These are phyloP conservation scores for Gallinago nigripennis DNA, from an alignment of 2,797 vertebrate genomes.

Conservation along the genomic window DNA sequence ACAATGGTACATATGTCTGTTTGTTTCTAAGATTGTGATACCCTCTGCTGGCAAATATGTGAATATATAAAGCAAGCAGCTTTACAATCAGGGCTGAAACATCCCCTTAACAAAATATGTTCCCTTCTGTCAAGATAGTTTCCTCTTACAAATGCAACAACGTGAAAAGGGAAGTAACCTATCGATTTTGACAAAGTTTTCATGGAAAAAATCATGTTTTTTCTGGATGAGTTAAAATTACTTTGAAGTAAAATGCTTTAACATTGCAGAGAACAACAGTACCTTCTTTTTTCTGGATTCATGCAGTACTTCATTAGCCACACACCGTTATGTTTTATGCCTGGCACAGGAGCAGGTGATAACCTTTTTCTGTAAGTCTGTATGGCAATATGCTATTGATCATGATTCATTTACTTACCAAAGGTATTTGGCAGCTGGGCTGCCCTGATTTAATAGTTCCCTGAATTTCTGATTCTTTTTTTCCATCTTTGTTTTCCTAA, in stretches of 20 bases:
- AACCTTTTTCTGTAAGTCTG: conserved; percentile 14
- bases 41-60: conserved; percentile 60
- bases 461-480: conserved; percentile 45
- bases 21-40: conserved; percentile 47
- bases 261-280: neutral
- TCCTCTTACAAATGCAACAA: neutral
- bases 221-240: conserved; percentile 17
- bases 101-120: neutral
- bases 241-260: conserved; percentile 31
- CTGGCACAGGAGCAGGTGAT: conserved; percentile 55
- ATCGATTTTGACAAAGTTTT: neutral
- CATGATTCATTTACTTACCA: conserved; percentile 39
- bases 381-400: conserved; percentile 55
- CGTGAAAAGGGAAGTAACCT: neutral
- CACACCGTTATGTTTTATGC: conserved; percentile 16
- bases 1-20: neutral
- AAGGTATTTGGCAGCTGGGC: neutral
- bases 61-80: neutral
- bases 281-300: neutral
- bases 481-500: conserved; percentile 62
- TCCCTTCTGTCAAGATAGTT: neutral
- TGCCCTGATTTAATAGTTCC: conserved; percentile 44
- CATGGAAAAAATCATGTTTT: neutral
- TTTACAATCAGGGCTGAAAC: neutral
- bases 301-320: conserved; percentile 14